phyloP scores from a whole-genome alignment of 2,888 invertebrate species.

The Sarcophaga rosellei region DNA sequence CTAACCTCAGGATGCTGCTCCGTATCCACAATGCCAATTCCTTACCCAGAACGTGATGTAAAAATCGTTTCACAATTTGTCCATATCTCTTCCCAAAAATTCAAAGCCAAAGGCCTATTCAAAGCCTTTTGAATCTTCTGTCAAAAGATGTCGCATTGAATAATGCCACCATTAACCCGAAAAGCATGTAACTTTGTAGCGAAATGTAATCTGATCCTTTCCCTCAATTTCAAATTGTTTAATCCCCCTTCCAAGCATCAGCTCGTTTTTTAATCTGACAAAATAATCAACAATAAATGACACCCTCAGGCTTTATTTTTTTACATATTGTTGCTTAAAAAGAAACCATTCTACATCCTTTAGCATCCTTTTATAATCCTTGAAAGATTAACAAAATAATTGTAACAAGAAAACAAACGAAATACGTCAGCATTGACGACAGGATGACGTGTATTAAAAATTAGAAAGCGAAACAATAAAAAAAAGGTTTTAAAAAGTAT shows the following conservation, averaged over 20 bases:
- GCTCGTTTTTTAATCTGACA: constrained; percentile 4
- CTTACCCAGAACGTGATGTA: too few species aligned
- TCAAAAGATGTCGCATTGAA: too few species aligned
- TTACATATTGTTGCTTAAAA: neutral
- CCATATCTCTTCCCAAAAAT: too few species aligned
- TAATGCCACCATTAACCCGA: too few species aligned
- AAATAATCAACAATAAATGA: constrained; percentile 41
- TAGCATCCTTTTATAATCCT: constrained; percentile 20
- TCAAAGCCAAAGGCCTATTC: too few species aligned
- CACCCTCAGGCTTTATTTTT: neutral
- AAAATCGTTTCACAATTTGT: too few species aligned
- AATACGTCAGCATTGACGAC: constrained; percentile 46
- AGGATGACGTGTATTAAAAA: constrained; percentile 64
- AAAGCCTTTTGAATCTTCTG: too few species aligned
- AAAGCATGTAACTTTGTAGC: too few species aligned
- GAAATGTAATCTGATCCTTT: constrained; percentile 16
- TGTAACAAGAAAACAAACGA: constrained; percentile 52
- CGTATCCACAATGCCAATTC: too few species aligned
- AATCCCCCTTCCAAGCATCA: neutral
- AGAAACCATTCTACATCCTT: neutral
- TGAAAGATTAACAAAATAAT: constrained; percentile 56
- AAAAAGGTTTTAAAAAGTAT: constrained; percentile 33
- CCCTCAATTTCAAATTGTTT: neutral
- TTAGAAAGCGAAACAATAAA: constrained; percentile 13
- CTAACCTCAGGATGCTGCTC: too few species aligned